Conservation (phyloP, 2,888 invertebrate genomes). For the Drosophila pseudotakahashii region DNA sequence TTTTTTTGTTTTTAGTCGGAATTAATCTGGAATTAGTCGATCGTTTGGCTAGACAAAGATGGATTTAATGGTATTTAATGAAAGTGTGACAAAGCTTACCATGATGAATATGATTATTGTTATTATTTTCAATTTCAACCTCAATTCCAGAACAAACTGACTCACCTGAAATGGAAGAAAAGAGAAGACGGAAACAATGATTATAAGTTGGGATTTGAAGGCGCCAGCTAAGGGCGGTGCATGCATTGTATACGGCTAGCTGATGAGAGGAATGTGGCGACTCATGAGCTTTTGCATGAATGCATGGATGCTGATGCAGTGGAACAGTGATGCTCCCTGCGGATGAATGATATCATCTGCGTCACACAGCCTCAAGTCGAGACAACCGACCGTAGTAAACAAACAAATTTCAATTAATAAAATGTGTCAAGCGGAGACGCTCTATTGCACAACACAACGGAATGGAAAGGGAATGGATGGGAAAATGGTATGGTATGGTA, state of each 20-base stretch:
- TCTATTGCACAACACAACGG: constrained; percentile 63
- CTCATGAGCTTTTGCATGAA: too few species aligned
- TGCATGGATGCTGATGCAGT: constrained; percentile 1
- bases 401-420: constrained; percentile 79
- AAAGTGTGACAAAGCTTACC: constrained; percentile 84
- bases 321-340: constrained; percentile 9
- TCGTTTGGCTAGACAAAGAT: constrained; percentile 59
- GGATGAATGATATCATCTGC: constrained; percentile 31
- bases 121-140: constrained; percentile 85
- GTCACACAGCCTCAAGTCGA: constrained; percentile 20
- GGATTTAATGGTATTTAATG: constrained; percentile 83
- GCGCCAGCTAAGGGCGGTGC: background rate
- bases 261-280: constrained; percentile 10
- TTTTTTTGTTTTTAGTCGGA: constrained; percentile 10
- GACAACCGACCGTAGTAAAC: constrained; percentile 39
- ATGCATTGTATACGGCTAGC: constrained; percentile 21
- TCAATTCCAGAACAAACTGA: constrained; percentile 85
- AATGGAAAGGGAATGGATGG: background rate
- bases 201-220: constrained; percentile 38
- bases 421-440: constrained; percentile 75
- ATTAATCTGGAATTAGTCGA: constrained; percentile 39
- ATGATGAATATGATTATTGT: constrained; percentile 84
- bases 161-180: constrained; percentile 82
- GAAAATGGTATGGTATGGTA: background rate
- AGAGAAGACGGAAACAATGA: constrained; percentile 45